These are phyloP conservation scores for Metopia argyrocephala DNA, from an alignment of 2,888 invertebrate genomes.

Conservation along the genomic window DNA sequence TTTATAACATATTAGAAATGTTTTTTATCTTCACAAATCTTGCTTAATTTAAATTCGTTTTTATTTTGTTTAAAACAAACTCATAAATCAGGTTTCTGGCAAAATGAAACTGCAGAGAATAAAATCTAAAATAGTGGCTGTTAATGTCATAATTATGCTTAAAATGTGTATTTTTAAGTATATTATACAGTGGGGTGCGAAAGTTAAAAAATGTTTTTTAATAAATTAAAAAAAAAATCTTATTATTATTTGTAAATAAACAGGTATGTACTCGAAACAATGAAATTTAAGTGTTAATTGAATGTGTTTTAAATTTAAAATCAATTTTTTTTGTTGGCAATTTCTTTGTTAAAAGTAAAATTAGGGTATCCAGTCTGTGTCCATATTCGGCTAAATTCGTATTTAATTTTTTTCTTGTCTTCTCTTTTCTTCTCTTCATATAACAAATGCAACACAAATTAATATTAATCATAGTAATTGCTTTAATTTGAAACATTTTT, in stretches of 20 bases:
- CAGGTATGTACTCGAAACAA: no score
- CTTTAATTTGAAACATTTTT: conserved; percentile 53
- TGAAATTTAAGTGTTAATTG: no score
- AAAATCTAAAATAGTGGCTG: conserved; percentile 40
- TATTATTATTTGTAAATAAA: no score
- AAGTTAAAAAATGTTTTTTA: no score
- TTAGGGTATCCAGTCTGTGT: no score
- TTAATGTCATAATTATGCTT: conserved; percentile 68
- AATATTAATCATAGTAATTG: conserved; percentile 61
- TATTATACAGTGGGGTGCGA: no score
- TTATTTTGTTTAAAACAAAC: neutral
- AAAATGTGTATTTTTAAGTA: conserved; percentile 10
- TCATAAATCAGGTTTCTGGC: conserved; percentile 33
- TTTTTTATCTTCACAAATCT: neutral
- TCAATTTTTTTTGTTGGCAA: neutral
- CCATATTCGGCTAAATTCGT: no score
- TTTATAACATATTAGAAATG: conserved; percentile 47
- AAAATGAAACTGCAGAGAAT: neutral
- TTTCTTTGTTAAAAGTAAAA: conserved; percentile 1
- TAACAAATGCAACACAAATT: neutral
- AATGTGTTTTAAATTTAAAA: neutral
- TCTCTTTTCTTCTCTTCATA: no score
- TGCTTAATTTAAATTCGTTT: neutral
- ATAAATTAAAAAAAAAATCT: no score
- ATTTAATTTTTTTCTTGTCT: no score